These are phyloP conservation scores for Anarhynchus alexandrinus DNA, from an alignment of 2,113 vertebrate genomes.

Conservation along the genomic window DNA sequence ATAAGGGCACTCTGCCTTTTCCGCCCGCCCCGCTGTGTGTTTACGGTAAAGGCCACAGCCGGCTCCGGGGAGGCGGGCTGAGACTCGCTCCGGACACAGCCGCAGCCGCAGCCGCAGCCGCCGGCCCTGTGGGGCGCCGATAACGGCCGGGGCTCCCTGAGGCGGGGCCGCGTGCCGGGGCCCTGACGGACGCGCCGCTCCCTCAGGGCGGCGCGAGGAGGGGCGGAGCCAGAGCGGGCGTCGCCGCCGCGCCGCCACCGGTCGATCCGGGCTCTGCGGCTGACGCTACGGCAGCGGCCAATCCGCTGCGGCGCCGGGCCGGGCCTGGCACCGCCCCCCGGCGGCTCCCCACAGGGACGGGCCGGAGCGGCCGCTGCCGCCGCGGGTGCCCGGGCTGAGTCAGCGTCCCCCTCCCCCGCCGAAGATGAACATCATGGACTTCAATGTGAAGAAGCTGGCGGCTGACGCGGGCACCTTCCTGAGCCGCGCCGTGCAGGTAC, in stretches of 20 bases:
- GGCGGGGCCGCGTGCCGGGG: fast-evolving
- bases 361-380: not conserved
- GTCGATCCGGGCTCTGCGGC: not conserved
- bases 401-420: not conserved
- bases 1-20: not conserved
- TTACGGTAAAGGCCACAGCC: not conserved
- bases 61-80: not conserved
- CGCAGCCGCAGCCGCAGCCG: not conserved
- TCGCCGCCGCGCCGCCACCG: not conserved
- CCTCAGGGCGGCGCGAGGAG: not conserved
- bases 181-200: fast-evolving
- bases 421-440: constrained; percentile 84
- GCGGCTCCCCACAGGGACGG: not conserved
- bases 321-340: not conserved
- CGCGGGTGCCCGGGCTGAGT: not conserved
- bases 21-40: not conserved
- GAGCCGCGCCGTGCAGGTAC: constrained; percentile 93
- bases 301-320: not conserved
- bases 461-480: constrained; percentile 95
- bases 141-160: fast-evolving
- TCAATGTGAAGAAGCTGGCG: constrained; percentile 92
- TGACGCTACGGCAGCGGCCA: not conserved
- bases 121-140: fast-evolving
- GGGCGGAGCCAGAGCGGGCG: too few relatives aligned
- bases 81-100: not conserved